Evolutionary conservation across 2,113 vertebrate genomes (phyloP).

Genomic region (Thryonomys swinderianus): DNA sequence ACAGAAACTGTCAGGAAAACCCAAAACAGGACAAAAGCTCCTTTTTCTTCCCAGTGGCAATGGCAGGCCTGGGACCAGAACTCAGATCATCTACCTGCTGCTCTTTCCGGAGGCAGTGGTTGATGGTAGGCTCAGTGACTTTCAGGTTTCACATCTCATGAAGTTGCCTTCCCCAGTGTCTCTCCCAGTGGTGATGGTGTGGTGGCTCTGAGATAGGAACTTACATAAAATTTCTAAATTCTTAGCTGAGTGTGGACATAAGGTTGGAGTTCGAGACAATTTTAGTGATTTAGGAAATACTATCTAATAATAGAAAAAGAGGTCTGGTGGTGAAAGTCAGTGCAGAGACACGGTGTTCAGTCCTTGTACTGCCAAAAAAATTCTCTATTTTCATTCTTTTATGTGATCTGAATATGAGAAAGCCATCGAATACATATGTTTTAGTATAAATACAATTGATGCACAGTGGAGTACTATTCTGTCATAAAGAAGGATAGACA

Average conservation of each 20-base stretch:
- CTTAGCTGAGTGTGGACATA: background rate
- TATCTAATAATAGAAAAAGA: background rate
- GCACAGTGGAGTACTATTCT: background rate
- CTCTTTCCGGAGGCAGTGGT: no score
- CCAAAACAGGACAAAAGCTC: no score
- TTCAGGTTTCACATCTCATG: no score
- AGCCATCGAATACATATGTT: slow-evolving; percentile 7
- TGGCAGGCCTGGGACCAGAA: no score
- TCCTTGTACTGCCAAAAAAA: background rate
- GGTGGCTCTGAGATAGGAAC: no score
- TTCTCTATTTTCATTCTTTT: slow-evolving; percentile 32
- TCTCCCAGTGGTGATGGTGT: no score
- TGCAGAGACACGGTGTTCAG: background rate
- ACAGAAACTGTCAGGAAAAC: no score
- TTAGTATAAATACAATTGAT: background rate
- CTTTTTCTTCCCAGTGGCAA: no score
- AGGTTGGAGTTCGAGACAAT: background rate
- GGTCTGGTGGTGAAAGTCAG: background rate
- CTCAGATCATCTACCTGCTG: no score
- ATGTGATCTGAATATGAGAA: background rate
- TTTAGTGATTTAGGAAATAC: background rate
- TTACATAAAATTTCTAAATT: slow-evolving; percentile 27
- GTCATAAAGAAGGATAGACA: background rate
- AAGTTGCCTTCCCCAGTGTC: no score
- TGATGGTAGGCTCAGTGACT: no score